These are phyloP conservation scores for Girardinichthys multiradiatus DNA, from an alignment of 2,113 vertebrate genomes.

Conservation along the genomic window DNA sequence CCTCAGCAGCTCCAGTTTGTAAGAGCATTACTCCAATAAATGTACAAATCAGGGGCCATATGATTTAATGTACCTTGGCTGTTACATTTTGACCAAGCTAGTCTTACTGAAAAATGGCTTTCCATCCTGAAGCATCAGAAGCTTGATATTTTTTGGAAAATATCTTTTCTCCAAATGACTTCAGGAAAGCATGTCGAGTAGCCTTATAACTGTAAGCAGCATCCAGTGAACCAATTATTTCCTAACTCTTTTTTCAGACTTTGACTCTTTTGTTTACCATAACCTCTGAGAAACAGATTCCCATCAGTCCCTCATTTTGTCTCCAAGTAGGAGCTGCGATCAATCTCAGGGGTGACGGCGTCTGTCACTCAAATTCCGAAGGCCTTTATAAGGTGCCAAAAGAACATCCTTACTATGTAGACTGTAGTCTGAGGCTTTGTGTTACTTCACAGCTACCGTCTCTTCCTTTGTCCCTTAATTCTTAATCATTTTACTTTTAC, in stretches of 20 bases:
- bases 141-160: background rate
- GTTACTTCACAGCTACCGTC: conserved; percentile 1
- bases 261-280: conserved; percentile 47
- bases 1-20: too few species aligned
- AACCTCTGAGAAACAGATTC: conserved; percentile 47
- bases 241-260: conserved; percentile 33
- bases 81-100: too few species aligned
- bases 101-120: too few species aligned
- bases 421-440: conserved; percentile 5
- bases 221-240: conserved; percentile 15
- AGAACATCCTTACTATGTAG: background rate
- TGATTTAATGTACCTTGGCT: too few species aligned
- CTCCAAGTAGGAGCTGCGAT: conserved; percentile 40
- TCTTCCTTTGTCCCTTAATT: background rate
- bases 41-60: too few species aligned
- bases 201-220: background rate
- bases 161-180: too few species aligned
- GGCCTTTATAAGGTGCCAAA: background rate
- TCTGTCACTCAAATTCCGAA: conserved; percentile 38
- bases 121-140: background rate
- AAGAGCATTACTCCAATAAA: too few species aligned
- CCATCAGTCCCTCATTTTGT: conserved; percentile 18
- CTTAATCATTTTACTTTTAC: background rate
- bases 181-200: too few species aligned
- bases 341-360: conserved; percentile 24